A percentile compares a stretch with the other conserved stretches of the same genome.
These are phyloP conservation scores for Rapana venosa DNA, from an alignment of 2,888 invertebrate genomes.

Conservation along the genomic window DNA sequence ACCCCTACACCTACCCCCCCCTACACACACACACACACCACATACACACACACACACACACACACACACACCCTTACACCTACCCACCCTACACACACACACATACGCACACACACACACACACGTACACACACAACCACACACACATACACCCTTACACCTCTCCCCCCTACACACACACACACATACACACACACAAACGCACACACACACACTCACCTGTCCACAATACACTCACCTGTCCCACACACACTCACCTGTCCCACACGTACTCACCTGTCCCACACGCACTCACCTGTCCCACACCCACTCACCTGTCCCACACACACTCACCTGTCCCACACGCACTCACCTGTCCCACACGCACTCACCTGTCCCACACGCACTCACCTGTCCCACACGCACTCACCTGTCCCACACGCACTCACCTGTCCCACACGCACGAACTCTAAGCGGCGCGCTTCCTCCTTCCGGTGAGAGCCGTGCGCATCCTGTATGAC, in stretches of 20 bases:
- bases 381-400: too few relatives aligned
- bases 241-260: neutral
- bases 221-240: neutral
- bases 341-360: neutral
- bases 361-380: too few relatives aligned
- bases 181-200: too few relatives aligned
- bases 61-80: neutral
- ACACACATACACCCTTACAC: neutral
- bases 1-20: neutral
- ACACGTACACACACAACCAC: neutral
- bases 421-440: slow-evolving; percentile 81
- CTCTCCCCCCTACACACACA: too few relatives aligned
- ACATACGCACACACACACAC: neutral
- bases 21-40: too few relatives aligned
- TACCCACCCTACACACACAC: neutral
- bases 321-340: neutral
- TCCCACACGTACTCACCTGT: too few relatives aligned
- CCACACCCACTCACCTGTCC: too few relatives aligned
- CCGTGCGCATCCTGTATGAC: slow-evolving; percentile 90
- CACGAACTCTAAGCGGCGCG: slow-evolving; percentile 90
- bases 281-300: too few relatives aligned
- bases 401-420: too few relatives aligned
- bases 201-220: too few relatives aligned
- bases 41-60: too few relatives aligned
- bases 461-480: slow-evolving; percentile 88